Base-by-base conservation (phyloP, 2,888 invertebrate species). In the Dynastes grantii region DNA sequence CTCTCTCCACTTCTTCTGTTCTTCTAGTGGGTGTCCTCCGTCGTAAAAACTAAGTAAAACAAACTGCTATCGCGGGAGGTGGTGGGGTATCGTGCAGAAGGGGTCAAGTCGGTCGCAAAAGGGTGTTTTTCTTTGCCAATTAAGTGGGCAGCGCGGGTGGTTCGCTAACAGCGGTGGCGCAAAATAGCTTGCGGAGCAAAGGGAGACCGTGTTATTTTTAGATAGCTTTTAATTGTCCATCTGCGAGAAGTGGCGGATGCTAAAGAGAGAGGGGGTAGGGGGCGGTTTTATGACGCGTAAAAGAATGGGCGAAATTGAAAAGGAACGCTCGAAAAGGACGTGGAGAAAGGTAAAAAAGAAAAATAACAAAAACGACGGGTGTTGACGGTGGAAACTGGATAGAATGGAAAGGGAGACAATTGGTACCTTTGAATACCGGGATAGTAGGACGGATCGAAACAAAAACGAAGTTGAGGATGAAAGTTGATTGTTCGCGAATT, bases 71-170 rank as follows among this genome's bases (percentile, higher is more conserved):
- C 11, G 45, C 45, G 45, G 9, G 45, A 45, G 0, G 45, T n/a
- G 29, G 32, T 5, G 13, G 32, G 32, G 13, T 32, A 11, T 1
- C 2, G 29, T 9, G 61, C 61, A 11, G 45, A 45, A 11, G 45
- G 45, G 45, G 45, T 45, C 45, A 45, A 45, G 45, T 45, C 45
- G 45, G 29, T 9, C 61, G 29, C 61, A 61, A 61, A 63, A 29
- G 27, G 63, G 63, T 63, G 63, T 63, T 29, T 63, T 63, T 63
- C 63, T 63, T 63, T 63, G 29, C 63, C 63, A 63, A 63, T 63
- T 63, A 63, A 63, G 63, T 63, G 63, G 63, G 63, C n/a, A 45
- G 45, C 45, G 45, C 45, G 45, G 45, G 45, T 45, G 45, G 45
- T 9, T 6, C 45, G 8, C 45, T 2, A 9, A 45, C 45, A 45